Evolutionary conservation across 1,140 invertebrate genomes (phyloP).

Genomic region (Chionoecetes opilio): DNA sequence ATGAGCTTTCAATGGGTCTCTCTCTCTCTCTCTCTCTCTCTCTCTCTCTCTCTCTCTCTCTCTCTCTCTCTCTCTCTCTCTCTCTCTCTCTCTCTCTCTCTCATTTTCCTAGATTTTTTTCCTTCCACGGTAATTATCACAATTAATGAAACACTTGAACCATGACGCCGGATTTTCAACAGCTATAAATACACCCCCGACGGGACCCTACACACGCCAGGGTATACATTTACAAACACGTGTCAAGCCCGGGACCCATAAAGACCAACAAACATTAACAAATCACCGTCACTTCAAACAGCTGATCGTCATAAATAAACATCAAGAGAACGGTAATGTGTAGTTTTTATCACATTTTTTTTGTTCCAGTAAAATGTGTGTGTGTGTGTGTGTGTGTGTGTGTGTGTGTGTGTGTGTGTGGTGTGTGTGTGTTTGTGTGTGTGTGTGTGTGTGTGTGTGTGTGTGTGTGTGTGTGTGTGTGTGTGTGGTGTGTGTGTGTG

Average conservation of each 20-base stretch:
- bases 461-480: too few relatives aligned
- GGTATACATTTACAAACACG: not conserved
- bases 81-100: slow-evolving; percentile 36
- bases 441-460: not conserved
- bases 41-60: slow-evolving; percentile 35
- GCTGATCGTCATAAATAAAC: slow-evolving; percentile 2
- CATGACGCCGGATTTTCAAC: too few relatives aligned
- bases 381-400: too few relatives aligned
- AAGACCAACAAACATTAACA: not conserved
- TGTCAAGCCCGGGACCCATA: not conserved
- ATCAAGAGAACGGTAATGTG: not conserved
- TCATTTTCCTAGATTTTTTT: not conserved
- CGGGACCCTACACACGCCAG: not conserved
- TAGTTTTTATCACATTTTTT: not conserved
- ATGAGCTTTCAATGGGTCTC: too few relatives aligned
- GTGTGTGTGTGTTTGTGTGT: not conserved
- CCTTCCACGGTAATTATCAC: too few relatives aligned
- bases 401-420: too few relatives aligned
- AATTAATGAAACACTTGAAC: too few relatives aligned
- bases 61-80: slow-evolving; percentile 50
- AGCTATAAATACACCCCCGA: too few relatives aligned
- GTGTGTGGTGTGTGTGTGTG: too few relatives aligned
- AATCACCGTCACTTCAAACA: not conserved
- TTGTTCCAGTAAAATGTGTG: too few relatives aligned
- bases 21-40: slow-evolving; percentile 45